Evolutionary conservation across 2,888 invertebrate genomes (phyloP), one percentile per base, ranked within the genome.

Genomic region (Chironomus riparius): DNA sequence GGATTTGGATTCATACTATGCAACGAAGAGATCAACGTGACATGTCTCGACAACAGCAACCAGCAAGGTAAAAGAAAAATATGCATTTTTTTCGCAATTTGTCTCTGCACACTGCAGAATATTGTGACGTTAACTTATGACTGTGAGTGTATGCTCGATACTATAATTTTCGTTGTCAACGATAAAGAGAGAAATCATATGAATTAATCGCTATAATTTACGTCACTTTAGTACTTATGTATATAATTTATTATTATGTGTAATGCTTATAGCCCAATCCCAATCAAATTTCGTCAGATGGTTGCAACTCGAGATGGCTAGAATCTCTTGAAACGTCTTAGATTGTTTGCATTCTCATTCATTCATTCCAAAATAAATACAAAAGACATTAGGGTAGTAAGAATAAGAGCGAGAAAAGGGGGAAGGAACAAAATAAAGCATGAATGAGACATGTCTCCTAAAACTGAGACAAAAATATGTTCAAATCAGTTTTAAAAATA

Each of bases 11-110:
- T 21, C 18, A 65, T 24, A 24, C 21, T 56, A 71, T 71, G 47
- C 61, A 73, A 73, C 48, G 65, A 62, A 73, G 15, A 73, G 50
- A 50, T n/a, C 47, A 61, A 38, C 38, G 65, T n/a, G 74, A 74
- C 47, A 74, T 74, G 74, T 74, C 74, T 48, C 74, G 74, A 74
- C 74, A 74, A 38, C 38, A 74, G 68, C 72, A 73, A 38, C 18
- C 56, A 56, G 62, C 68, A 68, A 74, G 74, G 74, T 74, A 48
- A 74, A 7, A 22, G 5, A 50, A 56, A 56, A 56, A 56, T 18
- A 5, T 28, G 28, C 28, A 28, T 5, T 4, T 28, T 38, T 10
- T 2, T 5, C 13, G 15, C 56, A 56, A 56, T 56, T 56, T 56
- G 56, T 56, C 56, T 56, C 56, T 18, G 18, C 18, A 56, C 1